phyloP scores from a whole-genome alignment of 1,140 invertebrate genomes.

The Drosophila ohnishii region DNA sequence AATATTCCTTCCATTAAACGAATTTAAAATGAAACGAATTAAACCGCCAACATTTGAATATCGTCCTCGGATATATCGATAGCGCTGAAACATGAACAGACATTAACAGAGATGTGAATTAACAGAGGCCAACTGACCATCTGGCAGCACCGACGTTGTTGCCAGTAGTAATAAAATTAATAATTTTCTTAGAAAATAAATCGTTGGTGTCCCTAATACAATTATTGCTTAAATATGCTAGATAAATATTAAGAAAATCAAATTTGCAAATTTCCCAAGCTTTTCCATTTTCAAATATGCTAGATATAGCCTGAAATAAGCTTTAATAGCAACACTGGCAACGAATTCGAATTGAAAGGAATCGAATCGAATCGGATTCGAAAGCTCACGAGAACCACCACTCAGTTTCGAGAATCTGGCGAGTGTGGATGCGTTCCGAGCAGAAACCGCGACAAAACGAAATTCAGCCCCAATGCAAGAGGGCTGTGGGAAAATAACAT shows the following conservation, averaged over 20 bases:
- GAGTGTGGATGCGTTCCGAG: constrained; percentile 65
- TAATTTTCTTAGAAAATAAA: no score
- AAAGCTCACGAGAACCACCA: constrained; percentile 17
- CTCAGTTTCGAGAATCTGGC: constrained; percentile 71
- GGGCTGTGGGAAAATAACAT: constrained; percentile 20
- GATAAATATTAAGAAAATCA: no score
- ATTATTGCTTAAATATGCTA: no score
- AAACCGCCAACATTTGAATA: not conserved
- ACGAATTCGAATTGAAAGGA: constrained; percentile 5
- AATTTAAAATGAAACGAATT: not conserved
- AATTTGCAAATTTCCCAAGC: no score
- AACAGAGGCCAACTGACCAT: not conserved
- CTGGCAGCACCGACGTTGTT: constrained; percentile 9
- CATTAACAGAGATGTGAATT: not conserved
- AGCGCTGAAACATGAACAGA: not conserved
- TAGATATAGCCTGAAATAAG: not conserved
- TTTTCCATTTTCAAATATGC: not conserved
- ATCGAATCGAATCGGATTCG: not conserved
- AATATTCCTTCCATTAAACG: not conserved
- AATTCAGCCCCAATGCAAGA: constrained; percentile 42
- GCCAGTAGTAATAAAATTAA: no score
- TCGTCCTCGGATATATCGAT: constrained; percentile 8
- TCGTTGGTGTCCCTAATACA: no score
- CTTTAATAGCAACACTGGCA: not conserved
- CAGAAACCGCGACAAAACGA: constrained; percentile 42